Evolutionary conservation across 2,113 vertebrate species (phyloP), one percentile per base, ranked within the genome.

Genomic region (Caranx melampygus): DNA sequence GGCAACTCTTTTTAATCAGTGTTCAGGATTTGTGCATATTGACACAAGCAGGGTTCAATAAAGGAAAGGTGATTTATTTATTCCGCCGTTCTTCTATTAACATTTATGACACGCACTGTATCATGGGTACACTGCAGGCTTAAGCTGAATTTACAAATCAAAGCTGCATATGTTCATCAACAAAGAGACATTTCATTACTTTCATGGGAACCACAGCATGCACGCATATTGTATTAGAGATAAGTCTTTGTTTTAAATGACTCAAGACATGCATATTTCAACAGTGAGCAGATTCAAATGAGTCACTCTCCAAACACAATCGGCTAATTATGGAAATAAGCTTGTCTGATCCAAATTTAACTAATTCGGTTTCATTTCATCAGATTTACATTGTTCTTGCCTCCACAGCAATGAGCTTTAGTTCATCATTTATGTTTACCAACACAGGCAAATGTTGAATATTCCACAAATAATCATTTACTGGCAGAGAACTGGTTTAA

Each of bases 261-360:
- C 76, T 80, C 79, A 40, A 88, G 63, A 78, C 87, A 87, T 91
- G 82, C 82, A 86, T 84, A 88, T 88, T 90, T 85, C 71, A 87
- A 83, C 68, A 88, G 76, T 45, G 75, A 72, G 79, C 77, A 73
- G 65, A 82, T 89, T 87, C 77, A 82, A 89, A 84, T 55, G 60
- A 86, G 55, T 88, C 87, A 40, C 37, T 86, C 80, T 84, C 70
- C 78, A 87, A 92, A 91, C 80, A 91, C 88, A 87, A 89, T 88
- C 31, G 59, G 67, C 81, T 87, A 82, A 91, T 93, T 91, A 93
- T 91, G 88, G 59, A 89, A 87, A 93, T 85, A 72, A 83, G 75
- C 75, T 42, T 6, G 63, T 77, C 64, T 78, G 74, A 90, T 89
- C 76, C 81, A 85, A 87, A 89, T 86, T 79, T 79, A 84, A 91